Conservation (phyloP, 2,797 vertebrate species). For the Crax fasciolata region DNA sequence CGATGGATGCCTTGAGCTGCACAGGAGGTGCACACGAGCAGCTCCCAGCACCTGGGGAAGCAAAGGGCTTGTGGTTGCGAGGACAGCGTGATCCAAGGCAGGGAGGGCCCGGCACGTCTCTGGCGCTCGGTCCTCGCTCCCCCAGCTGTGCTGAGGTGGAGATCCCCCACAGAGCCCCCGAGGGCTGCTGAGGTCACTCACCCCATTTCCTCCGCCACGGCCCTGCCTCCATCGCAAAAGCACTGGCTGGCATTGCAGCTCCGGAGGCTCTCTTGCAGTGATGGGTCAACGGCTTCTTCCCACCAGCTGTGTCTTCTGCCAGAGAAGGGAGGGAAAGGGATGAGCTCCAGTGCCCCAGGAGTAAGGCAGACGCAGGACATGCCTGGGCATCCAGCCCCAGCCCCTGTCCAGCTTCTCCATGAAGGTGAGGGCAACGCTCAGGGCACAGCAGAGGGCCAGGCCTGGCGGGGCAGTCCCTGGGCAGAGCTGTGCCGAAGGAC, state of each 20-base stretch:
- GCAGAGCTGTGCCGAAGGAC: too few species aligned
- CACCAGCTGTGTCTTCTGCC: not conserved
- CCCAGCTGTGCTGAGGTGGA: not conserved
- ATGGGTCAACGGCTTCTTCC: rapidly evolving
- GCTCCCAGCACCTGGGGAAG: not conserved
- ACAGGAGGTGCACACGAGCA: not conserved
- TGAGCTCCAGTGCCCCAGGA: not conserved
- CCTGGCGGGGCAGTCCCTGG: too few species aligned
- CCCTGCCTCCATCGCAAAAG: not conserved
- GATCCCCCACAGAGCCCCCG: not conserved
- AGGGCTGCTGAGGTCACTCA: too few species aligned
- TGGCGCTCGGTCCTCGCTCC: not conserved
- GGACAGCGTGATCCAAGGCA: not conserved
- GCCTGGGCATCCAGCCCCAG: not conserved
- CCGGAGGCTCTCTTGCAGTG: not conserved
- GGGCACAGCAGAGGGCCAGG: too few species aligned
- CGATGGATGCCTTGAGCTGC: not conserved
- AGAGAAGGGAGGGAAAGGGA: not conserved
- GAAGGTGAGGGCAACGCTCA: too few species aligned
- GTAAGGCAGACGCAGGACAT: not conserved
- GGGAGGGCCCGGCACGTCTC: not conserved
- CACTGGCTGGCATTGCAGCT: not conserved
- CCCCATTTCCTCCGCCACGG: too few species aligned
- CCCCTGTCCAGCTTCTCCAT: too few species aligned
- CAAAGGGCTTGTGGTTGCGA: not conserved